These are phyloP conservation scores for Chloromyia formosa DNA, from an alignment of 2,888 invertebrate genomes.

Conservation along the genomic window DNA sequence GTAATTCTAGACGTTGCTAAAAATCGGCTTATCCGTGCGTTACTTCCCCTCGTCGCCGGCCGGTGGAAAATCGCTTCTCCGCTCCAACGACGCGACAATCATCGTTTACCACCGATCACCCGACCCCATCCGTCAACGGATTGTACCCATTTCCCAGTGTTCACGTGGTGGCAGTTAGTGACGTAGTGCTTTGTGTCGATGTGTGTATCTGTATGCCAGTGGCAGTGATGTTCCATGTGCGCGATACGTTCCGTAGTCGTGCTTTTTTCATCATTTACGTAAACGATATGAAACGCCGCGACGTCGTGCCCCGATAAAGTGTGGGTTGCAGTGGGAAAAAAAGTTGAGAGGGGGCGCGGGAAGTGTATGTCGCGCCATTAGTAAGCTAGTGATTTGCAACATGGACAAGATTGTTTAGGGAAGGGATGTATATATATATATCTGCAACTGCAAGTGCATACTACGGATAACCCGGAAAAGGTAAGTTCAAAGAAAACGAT, in stretches of 20 bases:
- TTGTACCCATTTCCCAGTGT: background rate
- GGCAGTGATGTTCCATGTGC: constrained; percentile 11
- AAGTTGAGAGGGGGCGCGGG: background rate
- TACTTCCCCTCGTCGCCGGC: constrained; percentile 6
- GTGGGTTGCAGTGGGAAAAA: constrained; percentile 1
- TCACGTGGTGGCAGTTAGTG: constrained; percentile 19
- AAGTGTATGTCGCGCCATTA: background rate
- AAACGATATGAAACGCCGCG: constrained; percentile 9
- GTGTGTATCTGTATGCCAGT: background rate
- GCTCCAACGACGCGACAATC: background rate
- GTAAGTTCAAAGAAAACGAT: no score
- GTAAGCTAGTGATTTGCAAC: background rate
- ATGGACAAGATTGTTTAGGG: background rate
- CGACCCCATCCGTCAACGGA: background rate
- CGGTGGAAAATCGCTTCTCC: background rate
- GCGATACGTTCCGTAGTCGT: background rate
- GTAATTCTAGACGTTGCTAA: background rate
- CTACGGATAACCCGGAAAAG: no score
- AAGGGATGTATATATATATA: constrained; percentile 5
- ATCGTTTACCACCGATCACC: background rate
- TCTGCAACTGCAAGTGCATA: no score
- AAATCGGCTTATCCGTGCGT: constrained; percentile 12
- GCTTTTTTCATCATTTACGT: constrained; percentile 6
- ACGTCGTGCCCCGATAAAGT: background rate
- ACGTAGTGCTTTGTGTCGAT: background rate